These are phyloP conservation scores for Clinocottus analis DNA, from an alignment of 2,113 vertebrate species.

Conservation along the genomic window DNA sequence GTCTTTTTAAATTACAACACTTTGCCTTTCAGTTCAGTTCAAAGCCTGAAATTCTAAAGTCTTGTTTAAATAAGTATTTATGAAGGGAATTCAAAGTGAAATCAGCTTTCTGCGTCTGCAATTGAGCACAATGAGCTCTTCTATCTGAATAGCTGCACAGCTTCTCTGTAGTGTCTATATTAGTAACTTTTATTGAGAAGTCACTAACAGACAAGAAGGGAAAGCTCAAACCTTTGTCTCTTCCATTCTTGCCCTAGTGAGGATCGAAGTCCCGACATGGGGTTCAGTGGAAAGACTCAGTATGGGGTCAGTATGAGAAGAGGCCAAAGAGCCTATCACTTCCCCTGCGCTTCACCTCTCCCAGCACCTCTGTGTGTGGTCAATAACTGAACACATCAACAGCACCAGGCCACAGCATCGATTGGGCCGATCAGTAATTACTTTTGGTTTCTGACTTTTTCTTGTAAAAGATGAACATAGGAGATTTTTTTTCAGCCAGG, in stretches of 20 bases:
- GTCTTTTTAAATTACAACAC: too few relatives aligned
- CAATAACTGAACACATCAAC: slow-evolving; percentile 1
- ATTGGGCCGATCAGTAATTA: neutral
- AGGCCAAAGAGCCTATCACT: slow-evolving; percentile 24
- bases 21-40: too few relatives aligned
- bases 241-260: slow-evolving; percentile 4
- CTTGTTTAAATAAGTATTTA: neutral
- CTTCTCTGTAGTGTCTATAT: neutral
- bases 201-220: neutral
- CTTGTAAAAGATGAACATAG: neutral
- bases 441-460: neutral
- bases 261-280: slow-evolving; percentile 45
- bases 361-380: neutral
- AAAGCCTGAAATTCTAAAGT: neutral
- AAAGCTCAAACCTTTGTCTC: neutral
- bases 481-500: neutral
- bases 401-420: neutral
- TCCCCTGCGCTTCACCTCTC: slow-evolving; percentile 11
- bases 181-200: neutral
- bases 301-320: slow-evolving; percentile 44
- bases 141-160: neutral
- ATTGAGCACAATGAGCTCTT: slow-evolving; percentile 9
- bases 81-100: neutral
- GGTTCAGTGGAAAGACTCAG: slow-evolving; percentile 21
- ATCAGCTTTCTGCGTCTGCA: neutral